Conservation (phyloP, 2,113 vertebrate genomes). For the Gobio gobio region DNA sequence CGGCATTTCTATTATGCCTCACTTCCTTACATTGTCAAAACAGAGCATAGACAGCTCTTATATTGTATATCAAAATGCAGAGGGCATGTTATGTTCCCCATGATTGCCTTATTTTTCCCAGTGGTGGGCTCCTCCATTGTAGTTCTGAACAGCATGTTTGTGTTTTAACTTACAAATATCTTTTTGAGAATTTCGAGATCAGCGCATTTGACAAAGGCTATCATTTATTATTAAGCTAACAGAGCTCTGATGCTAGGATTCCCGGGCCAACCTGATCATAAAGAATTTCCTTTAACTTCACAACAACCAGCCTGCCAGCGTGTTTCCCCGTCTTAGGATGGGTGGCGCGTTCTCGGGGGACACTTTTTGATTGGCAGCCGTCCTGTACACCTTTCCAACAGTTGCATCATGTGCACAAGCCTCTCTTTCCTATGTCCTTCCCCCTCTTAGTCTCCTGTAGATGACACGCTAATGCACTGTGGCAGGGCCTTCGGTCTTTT, state of each 20-base stretch:
- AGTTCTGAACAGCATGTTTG: not conserved
- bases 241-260: slow-evolving; percentile 50
- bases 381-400: slow-evolving; percentile 51
- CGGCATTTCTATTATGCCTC: not conserved
- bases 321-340: slow-evolving; percentile 42
- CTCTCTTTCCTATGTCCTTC: slow-evolving; percentile 44
- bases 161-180: not conserved
- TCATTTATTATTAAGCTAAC: slow-evolving; percentile 53
- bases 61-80: not conserved
- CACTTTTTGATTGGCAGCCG: slow-evolving; percentile 61
- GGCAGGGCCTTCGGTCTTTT: slow-evolving; percentile 59
- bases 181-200: slow-evolving; percentile 20
- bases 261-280: slow-evolving; percentile 58
- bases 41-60: not conserved
- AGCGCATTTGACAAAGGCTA: slow-evolving; percentile 45
- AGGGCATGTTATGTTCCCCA: not conserved
- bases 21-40: not conserved
- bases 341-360: not conserved
- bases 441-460: slow-evolving; percentile 42
- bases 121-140: not conserved
- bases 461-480: slow-evolving; percentile 62
- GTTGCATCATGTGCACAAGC: not conserved
- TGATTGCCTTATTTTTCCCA: not conserved
- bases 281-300: slow-evolving; percentile 58
- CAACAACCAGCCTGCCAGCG: slow-evolving; percentile 23